Base-by-base conservation (phyloP, 2,797 vertebrate species). In the Pampus argenteus region DNA sequence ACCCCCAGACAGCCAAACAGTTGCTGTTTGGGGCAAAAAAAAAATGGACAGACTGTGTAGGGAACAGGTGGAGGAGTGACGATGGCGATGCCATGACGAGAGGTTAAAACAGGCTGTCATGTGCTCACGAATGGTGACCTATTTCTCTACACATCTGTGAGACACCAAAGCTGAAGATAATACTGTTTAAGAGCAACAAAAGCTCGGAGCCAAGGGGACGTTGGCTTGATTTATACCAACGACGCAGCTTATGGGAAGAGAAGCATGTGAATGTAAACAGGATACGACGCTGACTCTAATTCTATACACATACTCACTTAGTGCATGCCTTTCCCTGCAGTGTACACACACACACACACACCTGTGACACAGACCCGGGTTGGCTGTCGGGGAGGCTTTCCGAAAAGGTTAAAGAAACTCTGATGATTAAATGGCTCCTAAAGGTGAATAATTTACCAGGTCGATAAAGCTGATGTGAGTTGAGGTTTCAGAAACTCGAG, bases 271-370 rank as follows among this genome's bases (percentile, higher is more conserved):
- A 87, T 62, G 69, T 88, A 91, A 90, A 89, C 89, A 89, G 84
- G 80, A 85, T 78, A 69, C 18, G 11, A 23, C 14, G 5, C 23
- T 56, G 76, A 70, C 81, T 75, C 51, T 71, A 66, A 81, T 72
- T 82, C 86, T 81, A 81, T 61, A 75, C 85, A 83, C 75, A 72
- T 76, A 83, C 74, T 82, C 82, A 85, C 68, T 86, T 77, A 83
- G 79, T 22, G 3, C 80, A 84, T 83, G 84, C 88, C 85, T 87
- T 67, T 79, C 78, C 80, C 76, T 31, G 11, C n/a, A 78, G 76
- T 65, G 83, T 81, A 86, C 88, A 90, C 79, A 90, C 74, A 82
- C 77, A 82, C 80, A 86, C 88, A 90, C 79, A 90, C 74, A 82
- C 77, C 82, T 71, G 68, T 74, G 82, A 81, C 78, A 66, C 6